A percentile compares a stretch with the other conserved stretches of the same genome.
Conservation (phyloP, 2,888 invertebrate genomes). For the Cynaeus angustus region DNA sequence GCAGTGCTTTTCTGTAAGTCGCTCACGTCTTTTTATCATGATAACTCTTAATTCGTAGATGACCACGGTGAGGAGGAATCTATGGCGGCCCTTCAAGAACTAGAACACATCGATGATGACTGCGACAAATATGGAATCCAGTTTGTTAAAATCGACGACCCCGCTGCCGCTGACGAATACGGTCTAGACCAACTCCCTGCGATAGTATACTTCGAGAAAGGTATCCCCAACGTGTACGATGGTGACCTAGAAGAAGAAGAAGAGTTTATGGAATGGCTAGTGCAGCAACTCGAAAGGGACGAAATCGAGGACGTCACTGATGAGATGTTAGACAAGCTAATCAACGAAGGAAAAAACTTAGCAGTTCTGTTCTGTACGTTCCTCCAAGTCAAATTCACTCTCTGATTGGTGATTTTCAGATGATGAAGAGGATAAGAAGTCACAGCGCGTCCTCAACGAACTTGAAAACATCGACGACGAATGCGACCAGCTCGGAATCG, state of each 20-base stretch:
- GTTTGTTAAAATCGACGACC: constrained; percentile 94
- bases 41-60: constrained; percentile 74
- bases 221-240: constrained; percentile 93
- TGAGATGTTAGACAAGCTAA: constrained; percentile 92
- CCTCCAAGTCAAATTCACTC: constrained; percentile 18
- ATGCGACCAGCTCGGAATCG: constrained; percentile 90
- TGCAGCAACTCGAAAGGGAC: constrained; percentile 90
- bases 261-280: constrained; percentile 90
- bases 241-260: constrained; percentile 93
- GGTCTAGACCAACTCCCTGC: constrained; percentile 88
- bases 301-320: constrained; percentile 97
- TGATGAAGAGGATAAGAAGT: constrained; percentile 92
- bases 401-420: constrained; percentile 73
- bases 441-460: constrained; percentile 88
- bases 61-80: constrained; percentile 93
- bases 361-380: constrained; percentile 91
- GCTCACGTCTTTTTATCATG: background rate
- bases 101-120: constrained; percentile 95
- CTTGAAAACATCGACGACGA: constrained; percentile 96
- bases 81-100: constrained; percentile 87
- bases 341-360: constrained; percentile 90
- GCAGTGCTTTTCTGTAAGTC: constrained; percentile 94
- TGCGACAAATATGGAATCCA: constrained; percentile 94
- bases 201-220: constrained; percentile 94
- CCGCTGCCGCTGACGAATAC: constrained; percentile 87